Evolutionary conservation across 1,140 invertebrate genomes (phyloP), one percentile per base, ranked within the genome.

Genomic region (Ladona fulva): DNA sequence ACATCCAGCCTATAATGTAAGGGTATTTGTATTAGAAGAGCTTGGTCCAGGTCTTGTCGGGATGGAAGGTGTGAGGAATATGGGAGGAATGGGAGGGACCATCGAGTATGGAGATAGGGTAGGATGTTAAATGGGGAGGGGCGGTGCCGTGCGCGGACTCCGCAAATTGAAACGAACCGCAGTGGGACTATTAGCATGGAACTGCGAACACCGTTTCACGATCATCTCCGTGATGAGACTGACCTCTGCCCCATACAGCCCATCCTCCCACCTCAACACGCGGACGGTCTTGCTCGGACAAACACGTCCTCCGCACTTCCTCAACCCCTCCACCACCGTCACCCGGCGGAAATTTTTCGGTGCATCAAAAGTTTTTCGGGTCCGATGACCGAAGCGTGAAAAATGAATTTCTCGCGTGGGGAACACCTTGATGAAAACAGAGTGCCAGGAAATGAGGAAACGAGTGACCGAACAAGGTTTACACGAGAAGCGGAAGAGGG

Each of bases 141-240:
- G 52, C 52, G 44, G 44, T 52, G 44, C 44, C 19, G 14, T 66
- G 52, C 52, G 52, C 52, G 52, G 52, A 66, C 52, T 66, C 52
- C 52, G 52, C 52, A 66, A 66, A 66, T 66, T 66, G 52, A 66
- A 66, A 66, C 52, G 52, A 66, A 66, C 52, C 52, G 52, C 52
- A 66, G 16, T 19, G 52, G 52, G 52, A 66, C 52, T 66, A 66
- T 66, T 66, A 66, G 52, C 52, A 19, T 66, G 52, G 52, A 66
- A 66, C 52, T 66, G 52, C 52, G 52, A 66, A 66, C 52, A 66
- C 52, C 52, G 52, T 66, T 66, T 66, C 52, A 66, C 52, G 52
- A 66, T 66, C 52, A 66, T 66, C 52, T 19, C 52, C 16, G n/a
- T 66, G 52, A 66, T 66, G 52, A 66, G 52, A 66, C 14, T 16